Percentiles rank a stretch among this genome's conserved stretches.
Conservation (phyloP, 2,888 invertebrate genomes). For the Malthinus seriepunctatus region DNA sequence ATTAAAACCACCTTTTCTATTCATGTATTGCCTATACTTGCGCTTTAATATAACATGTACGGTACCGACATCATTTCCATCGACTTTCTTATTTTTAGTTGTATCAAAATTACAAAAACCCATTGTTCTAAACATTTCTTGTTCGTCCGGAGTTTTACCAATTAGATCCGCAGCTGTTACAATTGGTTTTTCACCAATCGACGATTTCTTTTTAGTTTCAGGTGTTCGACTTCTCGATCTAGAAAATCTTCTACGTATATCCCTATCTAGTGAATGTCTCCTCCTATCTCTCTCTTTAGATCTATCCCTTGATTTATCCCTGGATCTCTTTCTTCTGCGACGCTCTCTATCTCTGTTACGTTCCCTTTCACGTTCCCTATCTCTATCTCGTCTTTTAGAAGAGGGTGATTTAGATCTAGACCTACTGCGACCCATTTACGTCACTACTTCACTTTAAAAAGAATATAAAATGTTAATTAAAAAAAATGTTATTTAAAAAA, state of each 20-base stretch:
- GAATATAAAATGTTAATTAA: slow-evolving; percentile 18
- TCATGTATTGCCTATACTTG: slow-evolving; percentile 99
- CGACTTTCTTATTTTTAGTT: slow-evolving; percentile 95
- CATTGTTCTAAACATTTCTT: slow-evolving; percentile 95
- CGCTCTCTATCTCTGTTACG: slow-evolving; percentile 55
- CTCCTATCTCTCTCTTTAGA: slow-evolving; percentile 54
- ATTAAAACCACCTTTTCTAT: slow-evolving; percentile 98
- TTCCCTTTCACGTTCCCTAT: slow-evolving; percentile 54
- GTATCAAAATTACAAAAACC: slow-evolving; percentile 96
- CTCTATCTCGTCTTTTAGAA: slow-evolving; percentile 56
- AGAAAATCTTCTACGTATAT: slow-evolving; percentile 52
- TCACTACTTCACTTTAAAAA: slow-evolving; percentile 17
- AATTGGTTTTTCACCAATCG: slow-evolving; percentile 58
- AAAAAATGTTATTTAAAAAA: slow-evolving; percentile 15
- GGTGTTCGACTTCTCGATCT: slow-evolving; percentile 44
- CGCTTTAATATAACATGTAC: slow-evolving; percentile 95
- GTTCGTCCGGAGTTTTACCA: slow-evolving; percentile 88
- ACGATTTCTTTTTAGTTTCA: slow-evolving; percentile 40
- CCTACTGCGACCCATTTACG: slow-evolving; percentile 58
- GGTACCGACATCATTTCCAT: slow-evolving; percentile 91
- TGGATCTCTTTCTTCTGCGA: slow-evolving; percentile 52
- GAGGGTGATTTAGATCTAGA: slow-evolving; percentile 57
- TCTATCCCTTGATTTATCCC: slow-evolving; percentile 50
- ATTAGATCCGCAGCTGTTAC: slow-evolving; percentile 83
- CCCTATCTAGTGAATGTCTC: slow-evolving; percentile 54